Evolutionary conservation across 2,113 vertebrate genomes (phyloP).

Genomic region (Haplochromis burtoni): DNA sequence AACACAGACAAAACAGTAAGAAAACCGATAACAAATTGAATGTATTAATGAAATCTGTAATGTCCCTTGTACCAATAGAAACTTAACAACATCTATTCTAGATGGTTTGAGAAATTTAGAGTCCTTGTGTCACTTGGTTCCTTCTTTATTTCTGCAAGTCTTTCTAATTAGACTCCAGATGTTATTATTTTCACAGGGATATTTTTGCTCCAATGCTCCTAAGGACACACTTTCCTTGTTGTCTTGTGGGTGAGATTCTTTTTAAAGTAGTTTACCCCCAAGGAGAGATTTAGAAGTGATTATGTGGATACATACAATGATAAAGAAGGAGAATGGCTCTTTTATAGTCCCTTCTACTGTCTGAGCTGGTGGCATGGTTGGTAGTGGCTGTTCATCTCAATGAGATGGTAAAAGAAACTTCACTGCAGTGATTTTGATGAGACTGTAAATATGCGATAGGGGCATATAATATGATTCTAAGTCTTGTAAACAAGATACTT

Average conservation of each 20-base stretch:
- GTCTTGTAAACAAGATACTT: background rate
- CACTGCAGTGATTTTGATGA: slow-evolving; percentile 10
- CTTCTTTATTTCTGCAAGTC: background rate
- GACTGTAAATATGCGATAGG: background rate
- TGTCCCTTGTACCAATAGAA: background rate
- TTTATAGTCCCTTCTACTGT: slow-evolving; percentile 34
- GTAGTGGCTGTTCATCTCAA: background rate
- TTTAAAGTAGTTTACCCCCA: slow-evolving; percentile 38
- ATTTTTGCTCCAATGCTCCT: background rate
- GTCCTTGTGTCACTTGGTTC: background rate
- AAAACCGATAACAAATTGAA: background rate
- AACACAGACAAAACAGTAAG: background rate
- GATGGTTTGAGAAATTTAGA: background rate
- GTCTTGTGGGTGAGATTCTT: background rate
- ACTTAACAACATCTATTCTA: background rate
- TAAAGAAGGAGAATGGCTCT: slow-evolving; percentile 21
- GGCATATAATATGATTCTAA: background rate
- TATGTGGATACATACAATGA: slow-evolving; percentile 45
- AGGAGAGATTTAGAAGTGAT: slow-evolving; percentile 40
- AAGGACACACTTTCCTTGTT: background rate
- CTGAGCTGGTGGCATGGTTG: slow-evolving; percentile 16
- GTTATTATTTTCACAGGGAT: background rate
- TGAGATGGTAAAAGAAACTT: slow-evolving; percentile 4
- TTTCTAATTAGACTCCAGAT: background rate
- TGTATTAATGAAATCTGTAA: background rate